These are phyloP conservation scores for Mesochorus sp. DNA, from an alignment of 2,888 invertebrate genomes.

Conservation along the genomic window DNA sequence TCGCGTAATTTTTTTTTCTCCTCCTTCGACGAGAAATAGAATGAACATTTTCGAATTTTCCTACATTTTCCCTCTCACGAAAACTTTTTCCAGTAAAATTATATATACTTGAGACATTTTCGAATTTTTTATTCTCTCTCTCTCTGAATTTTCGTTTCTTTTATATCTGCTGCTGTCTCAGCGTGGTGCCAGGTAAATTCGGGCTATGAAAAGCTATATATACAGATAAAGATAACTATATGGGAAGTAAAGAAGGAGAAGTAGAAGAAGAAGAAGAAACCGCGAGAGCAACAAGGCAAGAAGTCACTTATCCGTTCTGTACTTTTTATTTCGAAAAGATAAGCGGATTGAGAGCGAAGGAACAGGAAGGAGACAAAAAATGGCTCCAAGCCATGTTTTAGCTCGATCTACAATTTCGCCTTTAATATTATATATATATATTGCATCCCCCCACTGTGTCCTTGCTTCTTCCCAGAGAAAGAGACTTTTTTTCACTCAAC, in stretches of 20 bases:
- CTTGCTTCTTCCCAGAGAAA: background rate
- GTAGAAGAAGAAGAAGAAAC: background rate
- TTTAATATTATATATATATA: slow-evolving; percentile 32
- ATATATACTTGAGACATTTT: no score
- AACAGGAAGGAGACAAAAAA: background rate
- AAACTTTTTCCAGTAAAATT: no score
- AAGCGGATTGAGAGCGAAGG: slow-evolving; percentile 2
- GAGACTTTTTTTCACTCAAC: slow-evolving; percentile 59
- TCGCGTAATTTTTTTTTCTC: background rate
- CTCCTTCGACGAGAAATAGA: background rate
- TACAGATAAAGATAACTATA: no score
- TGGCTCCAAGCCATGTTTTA: slow-evolving; percentile 27
- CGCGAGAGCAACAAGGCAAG: background rate
- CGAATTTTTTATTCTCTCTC: background rate
- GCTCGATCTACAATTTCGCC: slow-evolving; percentile 37
- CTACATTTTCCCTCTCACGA: no score
- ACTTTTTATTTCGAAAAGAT: slow-evolving; percentile 2
- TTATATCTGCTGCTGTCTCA: background rate
- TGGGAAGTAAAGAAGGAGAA: background rate
- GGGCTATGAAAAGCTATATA: no score
- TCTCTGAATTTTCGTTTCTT: slow-evolving; percentile 2
- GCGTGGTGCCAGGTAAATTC: background rate
- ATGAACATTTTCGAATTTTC: no score
- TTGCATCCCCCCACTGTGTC: background rate
- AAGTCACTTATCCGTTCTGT: background rate